These are phyloP conservation scores for Frankliniella intonsa DNA, from an alignment of 2,888 invertebrate species.

Conservation along the genomic window DNA sequence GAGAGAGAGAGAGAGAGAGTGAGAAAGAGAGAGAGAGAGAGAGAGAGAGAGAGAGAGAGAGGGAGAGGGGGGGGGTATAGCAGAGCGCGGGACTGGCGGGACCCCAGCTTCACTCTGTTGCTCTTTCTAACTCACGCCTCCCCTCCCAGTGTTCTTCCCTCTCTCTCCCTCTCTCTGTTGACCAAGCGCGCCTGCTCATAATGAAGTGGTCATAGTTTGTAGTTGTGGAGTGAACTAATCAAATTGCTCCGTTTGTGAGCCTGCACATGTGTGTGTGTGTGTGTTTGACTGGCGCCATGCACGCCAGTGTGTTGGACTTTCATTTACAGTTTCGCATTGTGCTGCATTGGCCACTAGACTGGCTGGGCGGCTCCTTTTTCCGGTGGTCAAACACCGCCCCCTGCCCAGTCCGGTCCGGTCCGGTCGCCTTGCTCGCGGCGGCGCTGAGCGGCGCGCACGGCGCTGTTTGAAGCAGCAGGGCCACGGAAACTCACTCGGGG, in stretches of 20 bases:
- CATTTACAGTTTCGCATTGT: not conserved
- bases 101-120: too few species aligned
- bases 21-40: not conserved
- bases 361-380: not conserved
- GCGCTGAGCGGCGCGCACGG: not conserved
- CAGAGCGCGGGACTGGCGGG: too few species aligned
- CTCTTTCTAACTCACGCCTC: too few species aligned
- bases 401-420: not conserved
- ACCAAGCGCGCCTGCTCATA: constrained; percentile 25
- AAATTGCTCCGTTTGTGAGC: constrained; percentile 3
- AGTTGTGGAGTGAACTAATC: constrained; percentile 26
- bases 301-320: constrained; percentile 1
- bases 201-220: constrained; percentile 26
- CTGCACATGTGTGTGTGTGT: not conserved
- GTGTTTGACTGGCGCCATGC: not conserved
- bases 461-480: too few species aligned
- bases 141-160: not conserved
- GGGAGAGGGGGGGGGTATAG: not conserved
- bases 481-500: not conserved
- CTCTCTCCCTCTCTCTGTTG: constrained; percentile 11
- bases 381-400: not conserved
- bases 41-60: not conserved
- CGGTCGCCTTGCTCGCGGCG: not conserved
- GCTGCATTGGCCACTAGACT: not conserved
- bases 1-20: not conserved